Base-by-base conservation (phyloP, 2,888 invertebrate genomes). In the Calliphora vomitoria region DNA sequence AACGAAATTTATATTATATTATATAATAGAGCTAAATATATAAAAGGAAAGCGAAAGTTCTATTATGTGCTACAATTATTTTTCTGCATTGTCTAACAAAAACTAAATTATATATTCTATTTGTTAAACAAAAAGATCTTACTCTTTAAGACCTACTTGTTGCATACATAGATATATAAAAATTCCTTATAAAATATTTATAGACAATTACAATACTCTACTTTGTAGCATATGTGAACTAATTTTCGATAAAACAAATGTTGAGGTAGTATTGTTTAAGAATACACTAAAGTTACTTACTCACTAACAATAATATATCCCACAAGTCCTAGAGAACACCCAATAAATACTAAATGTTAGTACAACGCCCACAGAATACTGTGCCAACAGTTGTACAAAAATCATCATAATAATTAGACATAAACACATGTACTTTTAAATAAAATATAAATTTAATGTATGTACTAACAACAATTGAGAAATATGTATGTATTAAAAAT, bases 331-430 rank as follows among this genome's bases (percentile, higher is more conserved):
- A 25, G 8, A 31, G 4, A 50, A 71, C 13, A 55, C 55, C 55
- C 55, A 20, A 20, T 11, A 66, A 20, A 20, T 58, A 72, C 4
- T 20, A 38, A 31, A 41, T 8, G 13, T 20, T 15, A 47, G 13
- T n/a, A 13, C 25, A 75, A 75, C 60, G 31, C 74, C 60, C 44
- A 5, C 15, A 13, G 18, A 20, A 10, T 15, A 60, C 4, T 60
- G 25, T 60, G 44, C 31, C 47, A 75, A 62, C 35, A 60, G 31
- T 50, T 62, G 75, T 62, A 47, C 62, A 47, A 47, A 50, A 35
- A 15, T 35, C 47, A 60, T 60, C 11, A 74, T 15, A 58, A 25
- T 44, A 74, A 60, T 47, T 74, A 20, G 15, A 60, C 44, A 60
- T 47, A 44, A n/a, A 60, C 18, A 58, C 4, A 60, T 55, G 20